Evolutionary conservation across 1,140 invertebrate species (phyloP).

Genomic region (Caenorhabditis brenneri): DNA sequence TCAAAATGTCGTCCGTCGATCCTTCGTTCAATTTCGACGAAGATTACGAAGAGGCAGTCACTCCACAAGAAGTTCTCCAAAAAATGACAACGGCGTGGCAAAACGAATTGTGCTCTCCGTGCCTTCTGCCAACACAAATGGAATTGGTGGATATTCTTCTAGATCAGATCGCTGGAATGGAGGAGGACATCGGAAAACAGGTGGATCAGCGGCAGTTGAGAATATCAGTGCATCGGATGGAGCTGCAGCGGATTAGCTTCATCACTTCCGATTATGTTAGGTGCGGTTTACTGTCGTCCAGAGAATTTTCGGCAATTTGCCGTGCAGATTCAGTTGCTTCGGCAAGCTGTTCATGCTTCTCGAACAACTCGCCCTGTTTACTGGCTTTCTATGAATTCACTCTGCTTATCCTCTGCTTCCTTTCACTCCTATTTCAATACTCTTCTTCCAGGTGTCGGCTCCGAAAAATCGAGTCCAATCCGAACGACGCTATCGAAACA

Average conservation of each 20-base stretch:
- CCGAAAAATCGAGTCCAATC: background rate
- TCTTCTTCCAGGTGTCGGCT: background rate
- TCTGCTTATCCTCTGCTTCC: too few relatives aligned
- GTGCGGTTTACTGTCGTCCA: too few relatives aligned
- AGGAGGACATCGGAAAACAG: background rate
- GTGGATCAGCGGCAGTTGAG: background rate
- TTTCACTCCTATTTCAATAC: too few relatives aligned
- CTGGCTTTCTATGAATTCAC: too few relatives aligned
- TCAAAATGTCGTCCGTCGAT: too few relatives aligned
- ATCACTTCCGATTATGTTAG: constrained; percentile 22
- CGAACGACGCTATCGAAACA: background rate
- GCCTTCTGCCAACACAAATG: constrained; percentile 6
- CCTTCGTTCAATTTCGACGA: background rate
- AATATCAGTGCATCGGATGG: background rate
- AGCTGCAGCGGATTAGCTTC: background rate
- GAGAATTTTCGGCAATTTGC: too few relatives aligned
- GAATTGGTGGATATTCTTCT: background rate
- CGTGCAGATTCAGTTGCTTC: too few relatives aligned
- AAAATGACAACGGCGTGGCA: background rate
- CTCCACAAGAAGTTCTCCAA: background rate
- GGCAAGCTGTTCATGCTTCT: too few relatives aligned
- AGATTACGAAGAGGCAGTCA: background rate
- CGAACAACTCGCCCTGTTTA: too few relatives aligned
- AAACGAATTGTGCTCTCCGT: constrained; percentile 15
- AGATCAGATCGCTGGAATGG: constrained; percentile 11